phyloP scores from a whole-genome alignment of 2,113 vertebrate species.

The Sterrhoptilus dennistouni region DNA sequence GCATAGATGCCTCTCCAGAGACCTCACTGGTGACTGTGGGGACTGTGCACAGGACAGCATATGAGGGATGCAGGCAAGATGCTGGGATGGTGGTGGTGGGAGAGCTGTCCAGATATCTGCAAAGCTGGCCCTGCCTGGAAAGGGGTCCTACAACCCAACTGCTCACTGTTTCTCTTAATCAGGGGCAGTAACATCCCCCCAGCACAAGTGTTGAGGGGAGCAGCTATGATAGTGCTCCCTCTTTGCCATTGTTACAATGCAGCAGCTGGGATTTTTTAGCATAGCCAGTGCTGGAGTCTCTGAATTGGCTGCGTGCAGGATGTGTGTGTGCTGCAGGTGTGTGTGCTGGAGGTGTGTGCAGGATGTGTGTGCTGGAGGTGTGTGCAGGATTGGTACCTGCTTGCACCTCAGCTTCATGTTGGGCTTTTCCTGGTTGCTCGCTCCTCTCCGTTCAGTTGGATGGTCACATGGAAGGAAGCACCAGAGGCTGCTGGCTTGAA shows the following conservation, averaged over 20 bases:
- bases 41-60: fast-evolving
- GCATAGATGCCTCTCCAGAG: fast-evolving
- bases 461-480: not conserved
- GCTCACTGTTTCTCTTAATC: not conserved
- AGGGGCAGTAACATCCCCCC: not conserved
- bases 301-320: not conserved
- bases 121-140: not conserved
- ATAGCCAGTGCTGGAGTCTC: not conserved
- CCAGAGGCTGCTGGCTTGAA: not conserved
- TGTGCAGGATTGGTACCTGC: not conserved
- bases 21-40: not conserved
- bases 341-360: not conserved
- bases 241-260: not conserved
- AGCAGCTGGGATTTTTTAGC: not conserved
- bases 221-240: not conserved
- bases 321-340: not conserved
- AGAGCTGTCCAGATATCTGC: not conserved
- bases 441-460: not conserved
- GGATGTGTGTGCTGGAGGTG: not conserved
- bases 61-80: not conserved
- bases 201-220: fast-evolving
- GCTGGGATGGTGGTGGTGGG: not conserved
- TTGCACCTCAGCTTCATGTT: not conserved
- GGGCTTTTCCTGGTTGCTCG: fast-evolving
- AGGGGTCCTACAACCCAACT: fast-evolving